A percentile compares a stretch with the other conserved stretches of the same genome.
These are phyloP conservation scores for Xenotilapia caudafasciata DNA, from an alignment of 2,113 vertebrate species.

Conservation along the genomic window DNA sequence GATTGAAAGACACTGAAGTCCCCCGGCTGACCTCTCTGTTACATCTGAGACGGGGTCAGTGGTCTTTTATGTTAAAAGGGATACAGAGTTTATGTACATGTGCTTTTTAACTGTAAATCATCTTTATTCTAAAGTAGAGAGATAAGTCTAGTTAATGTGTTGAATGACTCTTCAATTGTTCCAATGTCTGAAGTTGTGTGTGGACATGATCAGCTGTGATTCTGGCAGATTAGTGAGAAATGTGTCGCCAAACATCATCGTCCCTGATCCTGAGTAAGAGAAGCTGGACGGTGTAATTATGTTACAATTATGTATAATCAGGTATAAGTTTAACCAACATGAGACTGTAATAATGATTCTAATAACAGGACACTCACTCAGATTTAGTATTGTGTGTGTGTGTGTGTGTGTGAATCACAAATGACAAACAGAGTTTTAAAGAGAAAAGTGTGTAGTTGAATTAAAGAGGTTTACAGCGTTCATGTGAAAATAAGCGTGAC, in stretches of 20 bases:
- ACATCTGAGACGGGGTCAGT: not conserved
- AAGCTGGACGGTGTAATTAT: not conserved
- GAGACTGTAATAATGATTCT: not conserved
- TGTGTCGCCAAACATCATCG: not conserved
- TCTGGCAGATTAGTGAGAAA: not conserved
- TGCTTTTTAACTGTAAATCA: not conserved
- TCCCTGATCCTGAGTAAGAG: not conserved
- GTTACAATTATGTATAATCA: not conserved
- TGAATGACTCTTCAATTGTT: not conserved
- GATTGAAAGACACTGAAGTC: not conserved
- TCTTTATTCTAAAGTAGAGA: not conserved
- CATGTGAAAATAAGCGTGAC: not conserved
- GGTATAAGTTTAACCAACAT: accelerated
- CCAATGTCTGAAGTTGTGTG: not conserved
- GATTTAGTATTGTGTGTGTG: not conserved
- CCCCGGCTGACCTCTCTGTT: not conserved
- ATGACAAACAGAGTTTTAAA: not conserved
- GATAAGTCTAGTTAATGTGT: not conserved
- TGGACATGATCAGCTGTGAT: not conserved
- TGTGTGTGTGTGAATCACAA: too few relatives aligned
- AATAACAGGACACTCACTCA: not conserved
- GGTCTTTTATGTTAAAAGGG: not conserved
- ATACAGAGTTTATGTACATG: not conserved
- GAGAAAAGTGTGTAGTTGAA: not conserved
- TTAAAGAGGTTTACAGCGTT: not conserved